Percentiles rank a stretch among this genome's conserved stretches.
Conservation (phyloP, 2,113 vertebrate species). For the Sula dactylatra region DNA sequence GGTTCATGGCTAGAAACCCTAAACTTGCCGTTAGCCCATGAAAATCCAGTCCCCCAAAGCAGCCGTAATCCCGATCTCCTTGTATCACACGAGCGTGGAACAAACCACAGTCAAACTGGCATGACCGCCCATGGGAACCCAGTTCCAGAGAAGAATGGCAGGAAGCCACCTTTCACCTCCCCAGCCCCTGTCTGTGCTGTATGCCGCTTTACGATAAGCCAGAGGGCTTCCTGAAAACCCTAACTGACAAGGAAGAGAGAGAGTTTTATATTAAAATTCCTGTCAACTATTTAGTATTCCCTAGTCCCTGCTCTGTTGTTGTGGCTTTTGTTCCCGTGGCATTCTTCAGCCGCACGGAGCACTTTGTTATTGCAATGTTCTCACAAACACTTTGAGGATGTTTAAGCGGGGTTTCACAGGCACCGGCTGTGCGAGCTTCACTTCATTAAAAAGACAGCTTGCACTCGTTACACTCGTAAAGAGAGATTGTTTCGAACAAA, state of each 20-base stretch:
- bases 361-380: conserved; percentile 67
- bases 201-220: conserved; percentile 87
- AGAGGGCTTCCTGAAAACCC: conserved; percentile 87
- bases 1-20: conserved; percentile 78
- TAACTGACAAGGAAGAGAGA: conserved; percentile 73
- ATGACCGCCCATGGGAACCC: conserved; percentile 92
- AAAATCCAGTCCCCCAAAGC: conserved; percentile 47
- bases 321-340: conserved; percentile 74
- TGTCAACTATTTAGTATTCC: conserved; percentile 77
- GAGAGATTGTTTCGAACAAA: neutral
- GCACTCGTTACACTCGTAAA: accelerated
- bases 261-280: conserved; percentile 82
- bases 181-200: conserved; percentile 78
- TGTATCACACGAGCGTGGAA: conserved; percentile 51
- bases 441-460: neutral
- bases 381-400: conserved; percentile 71
- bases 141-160: conserved; percentile 91
- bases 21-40: conserved; percentile 59
- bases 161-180: conserved; percentile 93
- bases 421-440: neutral
- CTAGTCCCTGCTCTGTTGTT: conserved; percentile 56
- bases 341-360: conserved; percentile 64
- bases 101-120: conserved; percentile 84
- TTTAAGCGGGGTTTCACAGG: neutral
- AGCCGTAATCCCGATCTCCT: neutral